Percentiles rank a stretch among this genome's conserved stretches.
Conservation (phyloP, 2,888 invertebrate species). For the Electrophaes corylata region DNA sequence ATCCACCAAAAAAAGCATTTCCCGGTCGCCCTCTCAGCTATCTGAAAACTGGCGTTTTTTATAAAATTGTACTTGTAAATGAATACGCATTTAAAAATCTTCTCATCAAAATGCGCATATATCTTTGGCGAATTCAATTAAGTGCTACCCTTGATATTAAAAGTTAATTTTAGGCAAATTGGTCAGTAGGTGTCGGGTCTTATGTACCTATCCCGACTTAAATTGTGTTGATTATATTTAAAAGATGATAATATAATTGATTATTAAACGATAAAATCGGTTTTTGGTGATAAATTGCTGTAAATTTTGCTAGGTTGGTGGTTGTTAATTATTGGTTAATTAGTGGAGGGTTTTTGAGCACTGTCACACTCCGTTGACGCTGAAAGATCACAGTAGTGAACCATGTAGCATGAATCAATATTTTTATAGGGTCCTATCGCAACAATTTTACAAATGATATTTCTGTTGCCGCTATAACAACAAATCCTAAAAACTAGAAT, state of each 20-base stretch:
- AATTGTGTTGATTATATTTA: constrained; percentile 29
- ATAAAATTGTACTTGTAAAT: constrained; percentile 37
- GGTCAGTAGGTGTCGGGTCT: constrained; percentile 51
- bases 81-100: constrained; percentile 37
- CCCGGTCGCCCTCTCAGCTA: constrained; percentile 25
- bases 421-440: too few species aligned
- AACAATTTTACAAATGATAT: too few species aligned
- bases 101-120: constrained; percentile 44
- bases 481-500: too few species aligned
- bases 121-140: constrained; percentile 56
- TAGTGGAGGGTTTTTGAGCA: neutral
- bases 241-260: constrained; percentile 32
- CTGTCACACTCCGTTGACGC: neutral
- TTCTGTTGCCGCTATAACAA: too few species aligned
- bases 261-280: constrained; percentile 37
- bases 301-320: constrained; percentile 5
- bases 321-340: constrained; percentile 15
- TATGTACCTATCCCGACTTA: constrained; percentile 40
- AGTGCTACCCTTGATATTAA: constrained; percentile 61
- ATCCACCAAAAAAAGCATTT: constrained; percentile 24
- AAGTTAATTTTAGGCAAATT: constrained; percentile 68
- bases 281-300: constrained; percentile 27
- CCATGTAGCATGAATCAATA: too few species aligned
- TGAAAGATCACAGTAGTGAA: too few species aligned
- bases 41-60: constrained; percentile 25